Conservation (phyloP, 2,888 invertebrate species). For the Atrina japonica region DNA sequence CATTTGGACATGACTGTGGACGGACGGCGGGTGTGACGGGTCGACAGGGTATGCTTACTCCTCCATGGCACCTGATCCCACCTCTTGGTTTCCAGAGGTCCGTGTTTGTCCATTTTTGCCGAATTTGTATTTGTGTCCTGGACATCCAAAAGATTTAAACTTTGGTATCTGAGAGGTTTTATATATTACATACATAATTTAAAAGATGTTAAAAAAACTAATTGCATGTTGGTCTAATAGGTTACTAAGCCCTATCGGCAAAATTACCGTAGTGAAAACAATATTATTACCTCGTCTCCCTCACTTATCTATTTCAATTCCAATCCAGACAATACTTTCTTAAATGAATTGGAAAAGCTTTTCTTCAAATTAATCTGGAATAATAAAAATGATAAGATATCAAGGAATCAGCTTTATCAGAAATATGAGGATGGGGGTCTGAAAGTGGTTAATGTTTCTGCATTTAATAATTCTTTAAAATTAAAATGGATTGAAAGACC, state of each 20-base stretch:
- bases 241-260: neutral
- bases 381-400: slow-evolving; percentile 6
- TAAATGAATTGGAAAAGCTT: slow-evolving; percentile 4
- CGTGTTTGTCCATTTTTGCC: too few species aligned
- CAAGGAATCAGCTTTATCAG: neutral
- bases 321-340: neutral
- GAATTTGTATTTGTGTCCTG: too few species aligned
- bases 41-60: too few species aligned
- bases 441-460: neutral
- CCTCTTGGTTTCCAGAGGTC: too few species aligned
- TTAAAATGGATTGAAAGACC: neutral
- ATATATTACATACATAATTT: neutral
- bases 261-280: neutral
- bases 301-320: neutral
- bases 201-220: neutral
- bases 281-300: neutral
- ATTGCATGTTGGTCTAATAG: neutral
- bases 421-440: neutral
- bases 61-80: too few species aligned
- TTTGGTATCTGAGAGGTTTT: too few species aligned
- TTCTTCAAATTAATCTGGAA: neutral
- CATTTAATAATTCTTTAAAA: neutral
- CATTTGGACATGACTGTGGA: too few species aligned
- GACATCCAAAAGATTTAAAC: too few species aligned
- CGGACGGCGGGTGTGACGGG: too few species aligned